A percentile compares a stretch with the other conserved stretches of the same genome.
These are phyloP conservation scores for Dicranocentrus wangi DNA, from an alignment of 2,888 invertebrate genomes.

Conservation along the genomic window DNA sequence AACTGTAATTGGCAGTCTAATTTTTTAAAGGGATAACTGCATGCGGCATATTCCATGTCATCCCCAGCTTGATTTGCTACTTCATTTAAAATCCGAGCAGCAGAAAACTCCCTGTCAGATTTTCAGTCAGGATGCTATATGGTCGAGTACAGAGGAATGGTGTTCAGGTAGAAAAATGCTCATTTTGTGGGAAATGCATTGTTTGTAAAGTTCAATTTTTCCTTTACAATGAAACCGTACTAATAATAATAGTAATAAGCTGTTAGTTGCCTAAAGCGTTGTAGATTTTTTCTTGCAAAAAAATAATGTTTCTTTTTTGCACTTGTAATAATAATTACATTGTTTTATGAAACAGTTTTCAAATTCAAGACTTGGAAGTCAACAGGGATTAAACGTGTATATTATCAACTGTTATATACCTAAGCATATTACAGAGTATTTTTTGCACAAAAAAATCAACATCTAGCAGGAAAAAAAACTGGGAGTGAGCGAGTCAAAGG, in stretches of 20 bases:
- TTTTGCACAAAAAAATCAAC: conserved; percentile 1
- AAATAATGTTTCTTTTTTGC: too few relatives aligned
- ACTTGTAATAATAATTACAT: too few relatives aligned
- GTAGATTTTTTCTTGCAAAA: conserved; percentile 4
- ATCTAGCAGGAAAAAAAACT: conserved; percentile 21
- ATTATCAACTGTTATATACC: too few relatives aligned
- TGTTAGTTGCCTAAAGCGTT: neutral
- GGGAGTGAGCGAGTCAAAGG: conserved; percentile 46
- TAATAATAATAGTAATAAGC: neutral
- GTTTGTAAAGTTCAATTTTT: conserved; percentile 26
- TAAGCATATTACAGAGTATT: too few relatives aligned
- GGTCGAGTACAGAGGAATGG: neutral
- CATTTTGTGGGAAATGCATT: conserved; percentile 17
- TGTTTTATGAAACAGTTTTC: too few relatives aligned
- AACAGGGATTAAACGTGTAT: too few relatives aligned
- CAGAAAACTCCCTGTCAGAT: neutral
- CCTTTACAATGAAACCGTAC: neutral
- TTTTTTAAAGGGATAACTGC: conserved; percentile 12
- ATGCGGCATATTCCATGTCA: conserved; percentile 8
- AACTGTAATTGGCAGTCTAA: conserved; percentile 12
- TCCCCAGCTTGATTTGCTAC: conserved; percentile 10
- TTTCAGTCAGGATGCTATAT: neutral
- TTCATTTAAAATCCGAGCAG: neutral
- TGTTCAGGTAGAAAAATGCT: neutral
- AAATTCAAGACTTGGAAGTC: neutral